These are phyloP conservation scores for Paedocypris sp. DNA, from an alignment of 2,113 vertebrate species.

Conservation along the genomic window DNA sequence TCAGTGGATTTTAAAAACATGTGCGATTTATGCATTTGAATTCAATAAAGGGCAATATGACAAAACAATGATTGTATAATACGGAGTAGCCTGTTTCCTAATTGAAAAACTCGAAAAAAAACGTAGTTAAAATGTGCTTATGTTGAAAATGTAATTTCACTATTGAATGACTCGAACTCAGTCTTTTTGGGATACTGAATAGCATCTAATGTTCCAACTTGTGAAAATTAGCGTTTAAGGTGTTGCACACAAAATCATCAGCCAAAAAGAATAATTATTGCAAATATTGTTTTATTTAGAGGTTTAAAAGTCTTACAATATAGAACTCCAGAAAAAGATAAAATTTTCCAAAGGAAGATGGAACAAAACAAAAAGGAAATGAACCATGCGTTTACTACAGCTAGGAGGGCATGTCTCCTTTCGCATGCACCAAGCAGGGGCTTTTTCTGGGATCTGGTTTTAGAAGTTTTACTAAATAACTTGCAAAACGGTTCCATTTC, in stretches of 20 bases:
- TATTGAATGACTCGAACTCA: too few species aligned
- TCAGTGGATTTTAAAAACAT: too few species aligned
- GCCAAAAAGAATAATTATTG: slow-evolving; percentile 44
- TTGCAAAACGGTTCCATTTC: slow-evolving; percentile 26
- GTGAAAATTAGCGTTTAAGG: background rate
- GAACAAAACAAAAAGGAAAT: too few species aligned
- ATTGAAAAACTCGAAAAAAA: too few species aligned
- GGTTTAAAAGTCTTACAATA: slow-evolving; percentile 78
- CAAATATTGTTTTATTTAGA: slow-evolving; percentile 77
- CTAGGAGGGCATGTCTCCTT: slow-evolving; percentile 56
- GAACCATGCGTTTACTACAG: slow-evolving; percentile 69
- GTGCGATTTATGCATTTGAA: too few species aligned
- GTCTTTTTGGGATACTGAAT: too few species aligned
- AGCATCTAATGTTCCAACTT: background rate
- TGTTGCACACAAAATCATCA: background rate
- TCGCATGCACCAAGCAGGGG: slow-evolving; percentile 57
- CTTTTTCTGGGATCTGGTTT: slow-evolving; percentile 55
- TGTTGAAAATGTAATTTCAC: too few species aligned
- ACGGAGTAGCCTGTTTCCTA: too few species aligned
- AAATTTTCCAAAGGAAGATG: slow-evolving; percentile 62
- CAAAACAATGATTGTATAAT: too few species aligned
- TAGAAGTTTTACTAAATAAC: slow-evolving; percentile 37
- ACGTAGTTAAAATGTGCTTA: too few species aligned
- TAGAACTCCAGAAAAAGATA: slow-evolving; percentile 78
- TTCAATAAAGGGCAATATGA: too few species aligned